These are phyloP conservation scores for Drosophila demipolita DNA, from an alignment of 2,888 invertebrate genomes.

Conservation along the genomic window DNA sequence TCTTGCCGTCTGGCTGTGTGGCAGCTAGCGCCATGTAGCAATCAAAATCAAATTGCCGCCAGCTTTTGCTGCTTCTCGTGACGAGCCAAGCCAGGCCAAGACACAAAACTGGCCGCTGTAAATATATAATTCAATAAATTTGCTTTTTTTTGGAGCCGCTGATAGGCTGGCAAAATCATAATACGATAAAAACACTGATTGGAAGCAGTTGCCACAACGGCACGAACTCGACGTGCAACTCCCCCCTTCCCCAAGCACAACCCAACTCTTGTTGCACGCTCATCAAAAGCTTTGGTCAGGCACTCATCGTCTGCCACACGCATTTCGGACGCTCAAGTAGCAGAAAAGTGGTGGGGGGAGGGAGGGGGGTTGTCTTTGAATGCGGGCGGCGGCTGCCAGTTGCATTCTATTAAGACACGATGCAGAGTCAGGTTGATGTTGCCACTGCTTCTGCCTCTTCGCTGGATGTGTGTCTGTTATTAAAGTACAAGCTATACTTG, in stretches of 20 bases:
- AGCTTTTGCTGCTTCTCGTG: slow-evolving; percentile 44
- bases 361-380: slow-evolving; percentile 33
- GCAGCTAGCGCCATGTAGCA: slow-evolving; percentile 49
- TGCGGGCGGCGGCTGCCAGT: slow-evolving; percentile 73
- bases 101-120: slow-evolving; percentile 45
- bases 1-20: neutral
- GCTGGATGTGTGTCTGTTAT: slow-evolving; percentile 56
- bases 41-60: slow-evolving; percentile 61
- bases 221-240: slow-evolving; percentile 30
- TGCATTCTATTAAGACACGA: slow-evolving; percentile 70
- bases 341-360: slow-evolving; percentile 38
- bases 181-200: slow-evolving; percentile 55
- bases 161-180: slow-evolving; percentile 70
- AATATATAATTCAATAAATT: slow-evolving; percentile 74
- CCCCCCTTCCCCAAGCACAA: neutral
- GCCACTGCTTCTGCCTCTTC: slow-evolving; percentile 31
- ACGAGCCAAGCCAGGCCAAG: slow-evolving; percentile 20
- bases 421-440: slow-evolving; percentile 53
- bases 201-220: slow-evolving; percentile 35
- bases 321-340: slow-evolving; percentile 65
- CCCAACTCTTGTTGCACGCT: neutral
- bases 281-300: slow-evolving; percentile 20
- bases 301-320: slow-evolving; percentile 67
- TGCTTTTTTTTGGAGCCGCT: slow-evolving; percentile 31
- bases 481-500: slow-evolving; percentile 71